phyloP scores from a whole-genome alignment of 2,113 vertebrate species.

The Ciconia maguari region DNA sequence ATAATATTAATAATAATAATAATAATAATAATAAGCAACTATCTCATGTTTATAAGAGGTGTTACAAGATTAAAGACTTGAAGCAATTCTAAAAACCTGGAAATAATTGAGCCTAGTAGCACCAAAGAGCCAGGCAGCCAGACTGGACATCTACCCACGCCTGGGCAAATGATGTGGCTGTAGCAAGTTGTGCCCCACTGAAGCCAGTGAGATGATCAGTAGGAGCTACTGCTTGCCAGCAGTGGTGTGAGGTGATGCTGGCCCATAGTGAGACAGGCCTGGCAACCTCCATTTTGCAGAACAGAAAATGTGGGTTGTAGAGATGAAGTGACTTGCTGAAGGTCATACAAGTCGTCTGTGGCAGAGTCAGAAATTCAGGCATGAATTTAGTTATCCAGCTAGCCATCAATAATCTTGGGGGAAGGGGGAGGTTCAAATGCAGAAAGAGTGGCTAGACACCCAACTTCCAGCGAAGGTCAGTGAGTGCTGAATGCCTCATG shows the following conservation, averaged over 20 bases:
- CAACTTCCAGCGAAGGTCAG: slow-evolving; percentile 23
- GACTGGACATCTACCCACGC: neutral
- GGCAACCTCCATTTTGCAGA: neutral
- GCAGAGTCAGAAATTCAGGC: neutral
- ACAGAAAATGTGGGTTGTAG: neutral
- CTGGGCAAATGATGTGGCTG: neutral
- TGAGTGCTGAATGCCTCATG: neutral
- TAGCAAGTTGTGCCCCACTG: accelerated
- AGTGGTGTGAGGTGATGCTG: neutral
- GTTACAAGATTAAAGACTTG: neutral
- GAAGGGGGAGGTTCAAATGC: neutral
- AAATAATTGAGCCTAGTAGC: neutral
- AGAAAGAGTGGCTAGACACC: neutral
- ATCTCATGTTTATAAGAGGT: neutral
- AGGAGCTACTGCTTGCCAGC: neutral
- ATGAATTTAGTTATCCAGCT: neutral
- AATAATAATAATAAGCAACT: neutral
- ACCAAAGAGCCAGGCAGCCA: neutral
- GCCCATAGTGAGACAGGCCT: neutral
- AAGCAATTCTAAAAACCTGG: neutral
- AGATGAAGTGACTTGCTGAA: neutral
- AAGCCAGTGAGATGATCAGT: neutral
- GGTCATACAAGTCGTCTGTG: neutral
- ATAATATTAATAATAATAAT: neutral
- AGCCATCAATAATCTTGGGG: neutral